Percentiles rank a stretch among this genome's conserved stretches.
phyloP scores from a whole-genome alignment of 2,113 vertebrate genomes.

The Eptesicus fuscus region DNA sequence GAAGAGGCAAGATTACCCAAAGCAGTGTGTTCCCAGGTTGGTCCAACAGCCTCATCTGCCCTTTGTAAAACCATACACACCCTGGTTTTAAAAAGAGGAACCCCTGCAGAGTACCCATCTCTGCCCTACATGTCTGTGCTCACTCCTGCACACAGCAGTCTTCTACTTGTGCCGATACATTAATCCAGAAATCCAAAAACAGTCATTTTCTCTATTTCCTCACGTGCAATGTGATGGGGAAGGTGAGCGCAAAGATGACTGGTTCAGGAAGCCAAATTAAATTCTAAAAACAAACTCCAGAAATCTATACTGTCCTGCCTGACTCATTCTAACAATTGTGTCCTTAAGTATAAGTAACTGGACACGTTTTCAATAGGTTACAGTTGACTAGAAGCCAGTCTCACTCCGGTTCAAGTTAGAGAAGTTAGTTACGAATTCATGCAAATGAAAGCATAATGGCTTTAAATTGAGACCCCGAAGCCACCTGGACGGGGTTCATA shows the following conservation, averaged over 20 bases:
- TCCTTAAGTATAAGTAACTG: not conserved
- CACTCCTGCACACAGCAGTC: not conserved
- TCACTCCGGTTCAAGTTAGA: not conserved
- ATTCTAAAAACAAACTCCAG: slow-evolving; percentile 1
- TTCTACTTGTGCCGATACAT: not conserved
- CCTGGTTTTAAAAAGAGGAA: not conserved
- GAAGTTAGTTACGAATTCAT: not conserved
- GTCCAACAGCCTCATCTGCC: not conserved
- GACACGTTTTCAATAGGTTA: not conserved
- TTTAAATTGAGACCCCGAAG: not conserved
- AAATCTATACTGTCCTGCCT: not conserved
- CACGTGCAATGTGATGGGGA: not conserved
- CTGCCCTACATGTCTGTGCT: not conserved
- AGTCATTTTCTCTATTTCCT: not conserved
- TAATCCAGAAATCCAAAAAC: not conserved
- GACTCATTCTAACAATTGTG: not conserved
- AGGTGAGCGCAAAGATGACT: not conserved
- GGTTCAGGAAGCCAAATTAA: not conserved
- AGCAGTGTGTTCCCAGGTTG: not conserved
- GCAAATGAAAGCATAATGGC: not conserved
- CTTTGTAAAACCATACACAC: not conserved
- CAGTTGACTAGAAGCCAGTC: not conserved
- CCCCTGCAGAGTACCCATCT: not conserved
- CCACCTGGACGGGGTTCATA: not conserved
- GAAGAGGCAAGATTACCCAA: not conserved